These are phyloP conservation scores for Scatophagus argus DNA, from an alignment of 2,113 vertebrate genomes.

Conservation along the genomic window DNA sequence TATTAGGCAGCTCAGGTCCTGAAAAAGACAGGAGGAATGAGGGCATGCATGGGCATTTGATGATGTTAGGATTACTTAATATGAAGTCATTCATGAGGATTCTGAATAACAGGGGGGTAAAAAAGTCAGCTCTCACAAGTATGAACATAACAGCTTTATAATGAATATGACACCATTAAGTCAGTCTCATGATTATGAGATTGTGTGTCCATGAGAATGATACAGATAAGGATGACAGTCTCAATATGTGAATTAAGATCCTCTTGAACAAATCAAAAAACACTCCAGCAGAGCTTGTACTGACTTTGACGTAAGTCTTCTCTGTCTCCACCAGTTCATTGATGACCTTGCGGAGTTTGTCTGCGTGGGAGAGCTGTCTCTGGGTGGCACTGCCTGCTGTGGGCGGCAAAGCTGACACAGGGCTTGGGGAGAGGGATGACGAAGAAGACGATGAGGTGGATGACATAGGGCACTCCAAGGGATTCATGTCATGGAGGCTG, in stretches of 20 bases:
- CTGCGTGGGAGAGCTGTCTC: conserved; percentile 93
- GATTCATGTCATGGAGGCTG: conserved; percentile 92
- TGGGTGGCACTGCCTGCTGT: conserved; percentile 77
- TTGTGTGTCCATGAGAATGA: not conserved
- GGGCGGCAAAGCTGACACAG: conserved; percentile 86
- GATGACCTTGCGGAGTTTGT: conserved; percentile 97
- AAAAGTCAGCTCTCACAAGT: not conserved
- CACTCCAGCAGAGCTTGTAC: conserved; percentile 9
- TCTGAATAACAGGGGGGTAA: not conserved
- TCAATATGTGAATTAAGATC: not conserved
- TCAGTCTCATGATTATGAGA: not conserved
- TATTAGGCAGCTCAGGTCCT: conserved; percentile 96
- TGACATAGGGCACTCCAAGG: conserved; percentile 79
- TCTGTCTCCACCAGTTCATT: conserved; percentile 96
- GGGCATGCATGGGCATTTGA: not conserved
- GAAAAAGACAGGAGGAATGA: conserved; percentile 26
- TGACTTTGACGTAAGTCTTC: conserved; percentile 96
- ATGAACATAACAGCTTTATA: not conserved
- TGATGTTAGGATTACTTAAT: not conserved
- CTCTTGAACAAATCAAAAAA: not conserved
- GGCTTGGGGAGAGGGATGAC: conserved; percentile 85
- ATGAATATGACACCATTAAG: not conserved
- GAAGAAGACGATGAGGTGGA: conserved; percentile 80
- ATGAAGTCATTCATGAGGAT: not conserved
- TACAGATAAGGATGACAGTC: not conserved